These are phyloP conservation scores for Tribolium castaneum DNA, from an alignment of 1,140 invertebrate genomes.

Conservation along the genomic window DNA sequence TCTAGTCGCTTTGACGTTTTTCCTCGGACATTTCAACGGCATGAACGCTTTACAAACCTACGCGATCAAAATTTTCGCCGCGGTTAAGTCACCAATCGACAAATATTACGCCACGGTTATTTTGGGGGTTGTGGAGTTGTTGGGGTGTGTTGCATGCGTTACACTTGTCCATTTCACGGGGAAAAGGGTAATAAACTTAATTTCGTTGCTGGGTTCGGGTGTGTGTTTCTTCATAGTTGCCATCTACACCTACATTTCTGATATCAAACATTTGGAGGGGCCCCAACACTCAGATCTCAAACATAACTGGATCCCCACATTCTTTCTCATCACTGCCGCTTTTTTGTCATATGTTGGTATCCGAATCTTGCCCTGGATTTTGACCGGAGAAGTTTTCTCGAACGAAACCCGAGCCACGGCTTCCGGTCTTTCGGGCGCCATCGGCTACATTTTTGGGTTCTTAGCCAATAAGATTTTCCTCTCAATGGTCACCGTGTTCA, in stretches of 20 bases:
- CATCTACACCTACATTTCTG: constrained; percentile 63
- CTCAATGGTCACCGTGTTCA: constrained; percentile 70
- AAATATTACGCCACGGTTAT: constrained; percentile 78
- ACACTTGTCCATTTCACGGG: constrained; percentile 75
- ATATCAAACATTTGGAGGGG: constrained; percentile 7
- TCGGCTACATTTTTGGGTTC: constrained; percentile 79
- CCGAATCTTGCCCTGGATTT: constrained; percentile 78
- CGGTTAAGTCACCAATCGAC: constrained; percentile 76
- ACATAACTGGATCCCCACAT: constrained; percentile 75
- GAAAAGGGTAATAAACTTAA: constrained; percentile 73
- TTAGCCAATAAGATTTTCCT: constrained; percentile 78
- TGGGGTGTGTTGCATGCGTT: constrained; percentile 74
- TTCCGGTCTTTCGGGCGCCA: constrained; percentile 74
- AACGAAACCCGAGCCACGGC: constrained; percentile 74
- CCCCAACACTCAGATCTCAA: not conserved
- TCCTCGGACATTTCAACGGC: constrained; percentile 78
- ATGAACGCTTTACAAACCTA: constrained; percentile 77
- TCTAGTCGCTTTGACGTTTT: constrained; percentile 74
- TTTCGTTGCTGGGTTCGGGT: constrained; percentile 72
- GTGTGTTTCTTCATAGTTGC: constrained; percentile 72
- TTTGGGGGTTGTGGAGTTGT: constrained; percentile 74
- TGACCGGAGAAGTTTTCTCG: constrained; percentile 78
- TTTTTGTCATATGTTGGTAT: constrained; percentile 77
- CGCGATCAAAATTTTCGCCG: constrained; percentile 77
- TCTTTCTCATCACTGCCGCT: constrained; percentile 72